phyloP scores from a whole-genome alignment of 2,113 vertebrate species.

The Arothron firmamentum region DNA sequence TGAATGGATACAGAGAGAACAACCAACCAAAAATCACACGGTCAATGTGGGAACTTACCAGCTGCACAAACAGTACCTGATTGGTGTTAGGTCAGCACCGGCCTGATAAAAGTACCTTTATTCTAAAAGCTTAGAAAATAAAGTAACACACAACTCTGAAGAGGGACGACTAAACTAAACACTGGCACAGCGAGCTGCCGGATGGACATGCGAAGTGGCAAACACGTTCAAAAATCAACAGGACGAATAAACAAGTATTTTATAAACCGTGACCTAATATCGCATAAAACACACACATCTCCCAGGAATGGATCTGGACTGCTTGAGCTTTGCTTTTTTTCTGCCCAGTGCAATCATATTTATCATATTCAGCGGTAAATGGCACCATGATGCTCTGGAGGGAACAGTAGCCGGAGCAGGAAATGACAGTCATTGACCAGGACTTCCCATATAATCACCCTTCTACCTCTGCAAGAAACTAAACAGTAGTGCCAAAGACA shows the following conservation, averaged over 20 bases:
- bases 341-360: too few relatives aligned
- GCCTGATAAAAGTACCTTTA: constrained; percentile 36
- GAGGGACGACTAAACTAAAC: constrained; percentile 51
- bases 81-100: constrained; percentile 42
- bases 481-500: constrained; percentile 36
- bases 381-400: constrained; percentile 23
- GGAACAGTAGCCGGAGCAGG: constrained; percentile 75
- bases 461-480: constrained; percentile 53
- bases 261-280: not conserved
- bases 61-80: constrained; percentile 43
- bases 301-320: not conserved
- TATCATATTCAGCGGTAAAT: too few relatives aligned
- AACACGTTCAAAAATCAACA: constrained; percentile 18
- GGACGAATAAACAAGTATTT: not conserved
- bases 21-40: constrained; percentile 18
- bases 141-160: constrained; percentile 60
- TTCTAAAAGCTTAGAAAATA: constrained; percentile 52
- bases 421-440: constrained; percentile 73
- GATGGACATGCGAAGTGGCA: constrained; percentile 4
- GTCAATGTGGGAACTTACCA: constrained; percentile 43
- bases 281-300: not conserved
- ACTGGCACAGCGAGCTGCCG: constrained; percentile 31
- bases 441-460: constrained; percentile 69
- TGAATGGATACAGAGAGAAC: not conserved
- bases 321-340: not conserved